Percentiles rank a stretch among this genome's conserved stretches.
These are phyloP conservation scores for Pseudococcus viburni DNA, from an alignment of 2,888 invertebrate species.

Conservation along the genomic window DNA sequence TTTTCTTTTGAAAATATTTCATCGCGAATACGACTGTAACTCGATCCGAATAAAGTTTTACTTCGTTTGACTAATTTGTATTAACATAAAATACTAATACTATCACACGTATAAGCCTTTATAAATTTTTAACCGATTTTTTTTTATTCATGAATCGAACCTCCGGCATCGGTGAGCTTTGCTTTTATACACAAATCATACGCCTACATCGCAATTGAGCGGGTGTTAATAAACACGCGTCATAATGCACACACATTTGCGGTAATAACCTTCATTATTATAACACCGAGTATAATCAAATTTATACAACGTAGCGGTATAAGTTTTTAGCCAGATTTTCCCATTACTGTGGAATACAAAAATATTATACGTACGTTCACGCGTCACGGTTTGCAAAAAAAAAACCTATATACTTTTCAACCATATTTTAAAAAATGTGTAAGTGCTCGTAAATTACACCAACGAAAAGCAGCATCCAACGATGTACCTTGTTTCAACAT, in stretches of 20 bases:
- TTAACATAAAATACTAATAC: slow-evolving; percentile 3
- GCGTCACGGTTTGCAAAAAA: neutral
- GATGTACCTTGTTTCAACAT: neutral
- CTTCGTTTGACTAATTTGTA: slow-evolving; percentile 9
- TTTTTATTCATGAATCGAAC: slow-evolving; percentile 32
- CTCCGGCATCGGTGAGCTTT: neutral
- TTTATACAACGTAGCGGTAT: neutral
- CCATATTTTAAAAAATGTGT: neutral
- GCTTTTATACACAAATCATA: slow-evolving; percentile 6
- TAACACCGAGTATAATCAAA: neutral
- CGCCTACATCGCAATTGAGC: neutral
- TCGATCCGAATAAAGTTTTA: slow-evolving; percentile 13
- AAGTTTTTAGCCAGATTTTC: slow-evolving; percentile 3
- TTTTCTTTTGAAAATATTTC: slow-evolving; percentile 30
- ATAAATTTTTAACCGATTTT: neutral
- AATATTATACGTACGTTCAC: neutral
- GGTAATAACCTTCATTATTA: slow-evolving; percentile 27
- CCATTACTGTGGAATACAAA: neutral
- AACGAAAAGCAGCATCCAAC: neutral
- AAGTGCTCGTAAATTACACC: slow-evolving; percentile 27
- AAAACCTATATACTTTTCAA: neutral
- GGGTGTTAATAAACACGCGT: slow-evolving; percentile 2
- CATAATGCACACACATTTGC: neutral
- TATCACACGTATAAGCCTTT: neutral
- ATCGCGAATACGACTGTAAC: neutral